phyloP scores from a whole-genome alignment of 2,888 invertebrate genomes.

The Beris morrisii region DNA sequence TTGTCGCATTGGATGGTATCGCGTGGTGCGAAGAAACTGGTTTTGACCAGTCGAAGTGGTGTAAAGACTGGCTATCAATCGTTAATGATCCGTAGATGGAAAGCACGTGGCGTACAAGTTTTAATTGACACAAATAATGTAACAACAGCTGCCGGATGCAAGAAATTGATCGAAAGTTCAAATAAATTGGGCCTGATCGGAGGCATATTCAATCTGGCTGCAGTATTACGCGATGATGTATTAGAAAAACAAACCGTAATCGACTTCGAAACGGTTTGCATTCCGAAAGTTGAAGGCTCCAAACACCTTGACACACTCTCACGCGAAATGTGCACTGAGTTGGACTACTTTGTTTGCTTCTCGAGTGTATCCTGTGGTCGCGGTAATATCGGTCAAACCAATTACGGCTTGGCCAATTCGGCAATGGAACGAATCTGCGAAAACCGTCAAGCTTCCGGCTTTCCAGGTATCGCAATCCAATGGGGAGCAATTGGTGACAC shows the following conservation, averaged over 20 bases:
- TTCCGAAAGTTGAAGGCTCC: conserved; percentile 86
- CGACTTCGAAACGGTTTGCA: conserved; percentile 77
- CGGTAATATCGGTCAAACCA: conserved; percentile 94
- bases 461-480: conserved; percentile 90
- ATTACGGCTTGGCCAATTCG: conserved; percentile 97
- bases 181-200: conserved; percentile 73
- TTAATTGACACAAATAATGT: conserved; percentile 68
- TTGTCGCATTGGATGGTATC: conserved; percentile 85
- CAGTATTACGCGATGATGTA: conserved; percentile 83
- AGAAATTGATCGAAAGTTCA: conserved; percentile 63
- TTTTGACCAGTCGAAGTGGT: conserved; percentile 88
- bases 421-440: conserved; percentile 96
- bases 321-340: conserved; percentile 72
- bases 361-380: conserved; percentile 96
- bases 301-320: conserved; percentile 79
- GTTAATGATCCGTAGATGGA: conserved; percentile 73
- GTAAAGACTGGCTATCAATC: conserved; percentile 92
- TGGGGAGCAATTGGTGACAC: conserved; percentile 99
- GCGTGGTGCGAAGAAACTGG: conserved; percentile 82
- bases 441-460: conserved; percentile 76
- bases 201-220: conserved; percentile 93
- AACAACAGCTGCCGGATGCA: conserved; percentile 64
- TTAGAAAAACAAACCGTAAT: conserved; percentile 82
- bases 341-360: conserved; percentile 94
- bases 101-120: conserved; percentile 65